phyloP scores from a whole-genome alignment of 2,113 vertebrate species.

The Triplophysa dalaica region DNA sequence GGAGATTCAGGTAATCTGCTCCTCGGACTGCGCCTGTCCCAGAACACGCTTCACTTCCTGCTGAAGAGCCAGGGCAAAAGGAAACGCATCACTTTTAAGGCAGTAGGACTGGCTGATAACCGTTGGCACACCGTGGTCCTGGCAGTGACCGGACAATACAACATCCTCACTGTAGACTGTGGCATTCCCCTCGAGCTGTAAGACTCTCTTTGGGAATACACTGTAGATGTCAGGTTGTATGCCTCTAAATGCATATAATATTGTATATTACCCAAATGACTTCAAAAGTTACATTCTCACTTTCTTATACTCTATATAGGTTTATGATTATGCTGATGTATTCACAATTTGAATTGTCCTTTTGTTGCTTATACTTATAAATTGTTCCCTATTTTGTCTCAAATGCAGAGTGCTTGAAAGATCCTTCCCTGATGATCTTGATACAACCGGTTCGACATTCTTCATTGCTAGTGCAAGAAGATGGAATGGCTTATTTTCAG shows the following conservation, averaged over 20 bases:
- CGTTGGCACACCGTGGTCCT: conserved; percentile 89
- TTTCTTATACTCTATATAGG: too few species aligned
- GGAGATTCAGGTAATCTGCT: conserved; percentile 74
- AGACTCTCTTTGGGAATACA: conserved; percentile 53
- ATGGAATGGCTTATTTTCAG: conserved; percentile 83
- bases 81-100: conserved; percentile 76
- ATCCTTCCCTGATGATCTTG: conserved; percentile 79
- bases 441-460: conserved; percentile 78
- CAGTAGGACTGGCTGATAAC: conserved; percentile 73
- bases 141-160: conserved; percentile 78
- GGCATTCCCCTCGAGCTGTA: conserved; percentile 82
- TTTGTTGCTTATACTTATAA: neutral
- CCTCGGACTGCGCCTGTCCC: conserved; percentile 80
- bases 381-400: conserved; percentile 15
- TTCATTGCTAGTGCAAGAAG: conserved; percentile 83
- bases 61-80: conserved; percentile 70
- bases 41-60: conserved; percentile 80
- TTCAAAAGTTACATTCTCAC: too few species aligned
- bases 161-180: conserved; percentile 85
- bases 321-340: neutral
- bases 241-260: neutral
- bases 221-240: conserved; percentile 9
- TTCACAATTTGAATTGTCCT: neutral
- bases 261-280: neutral
- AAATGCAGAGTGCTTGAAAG: conserved; percentile 74